Evolutionary conservation across 2,113 vertebrate species (phyloP).

Genomic region (Menidia beryllina): DNA sequence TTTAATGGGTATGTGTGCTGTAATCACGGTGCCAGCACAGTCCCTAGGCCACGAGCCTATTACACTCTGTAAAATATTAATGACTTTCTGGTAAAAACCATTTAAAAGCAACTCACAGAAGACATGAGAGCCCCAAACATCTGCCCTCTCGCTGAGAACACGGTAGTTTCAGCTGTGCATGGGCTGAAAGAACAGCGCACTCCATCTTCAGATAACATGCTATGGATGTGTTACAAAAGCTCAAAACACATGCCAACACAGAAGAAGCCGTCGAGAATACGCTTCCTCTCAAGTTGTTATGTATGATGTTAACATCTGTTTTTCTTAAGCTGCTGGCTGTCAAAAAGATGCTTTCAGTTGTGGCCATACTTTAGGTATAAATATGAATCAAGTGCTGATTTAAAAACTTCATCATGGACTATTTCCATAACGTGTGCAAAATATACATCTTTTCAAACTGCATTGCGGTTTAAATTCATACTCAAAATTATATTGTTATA

Average conservation of each 20-base stretch:
- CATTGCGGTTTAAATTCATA: too few species aligned
- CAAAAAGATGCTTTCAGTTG: too few species aligned
- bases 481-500: too few species aligned
- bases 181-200: neutral
- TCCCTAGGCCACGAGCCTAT: conserved; percentile 90
- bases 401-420: too few species aligned
- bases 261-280: too few species aligned
- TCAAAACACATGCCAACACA: too few species aligned
- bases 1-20: conserved; percentile 90
- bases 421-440: too few species aligned
- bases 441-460: too few species aligned
- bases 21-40: conserved; percentile 87
- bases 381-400: too few species aligned
- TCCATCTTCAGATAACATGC: neutral
- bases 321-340: neutral
- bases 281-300: neutral
- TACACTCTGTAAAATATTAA: conserved; percentile 94
- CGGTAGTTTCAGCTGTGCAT: conserved; percentile 7
- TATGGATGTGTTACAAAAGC: too few species aligned
- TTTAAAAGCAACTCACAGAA: conserved; percentile 87
- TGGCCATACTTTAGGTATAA: too few species aligned
- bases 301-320: neutral
- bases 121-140: conserved; percentile 62
- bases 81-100: conserved; percentile 86
- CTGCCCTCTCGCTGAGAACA: conserved; percentile 10